phyloP scores from a whole-genome alignment of 1,140 invertebrate species.

The Littorina saxatilis region DNA sequence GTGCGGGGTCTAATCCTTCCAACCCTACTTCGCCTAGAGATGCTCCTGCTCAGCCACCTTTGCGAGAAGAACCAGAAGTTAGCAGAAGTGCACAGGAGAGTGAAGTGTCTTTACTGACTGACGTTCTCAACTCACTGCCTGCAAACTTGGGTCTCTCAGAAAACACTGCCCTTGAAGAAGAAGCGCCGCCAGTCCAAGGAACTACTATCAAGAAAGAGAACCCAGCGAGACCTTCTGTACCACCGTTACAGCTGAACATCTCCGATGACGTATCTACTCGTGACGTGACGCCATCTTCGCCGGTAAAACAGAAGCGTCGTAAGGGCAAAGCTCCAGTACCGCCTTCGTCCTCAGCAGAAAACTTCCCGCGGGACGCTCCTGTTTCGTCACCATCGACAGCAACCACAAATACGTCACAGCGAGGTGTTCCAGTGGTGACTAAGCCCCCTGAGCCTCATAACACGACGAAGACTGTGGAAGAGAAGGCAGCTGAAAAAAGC shows the following conservation, averaged over 20 bases:
- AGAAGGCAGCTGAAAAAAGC: neutral
- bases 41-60: neutral
- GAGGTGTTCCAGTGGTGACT: neutral
- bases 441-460: neutral
- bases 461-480: neutral
- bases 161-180: neutral
- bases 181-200: neutral
- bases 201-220: neutral
- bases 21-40: conserved; percentile 12
- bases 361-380: conserved; percentile 20
- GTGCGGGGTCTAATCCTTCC: neutral
- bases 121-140: neutral
- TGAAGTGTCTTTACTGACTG: neutral
- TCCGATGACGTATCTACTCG: conserved; percentile 24
- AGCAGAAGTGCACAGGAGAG: neutral
- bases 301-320: neutral
- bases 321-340: conserved; percentile 46
- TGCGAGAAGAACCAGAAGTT: neutral
- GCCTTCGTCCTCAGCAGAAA: conserved; percentile 17
- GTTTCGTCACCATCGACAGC: conserved; percentile 14
- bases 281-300: conserved; percentile 16
- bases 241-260: conserved; percentile 5
- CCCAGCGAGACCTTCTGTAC: neutral
- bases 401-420: neutral
- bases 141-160: neutral